Base-by-base conservation (phyloP, 2,888 invertebrate species). In the Ophion obscuratus region DNA sequence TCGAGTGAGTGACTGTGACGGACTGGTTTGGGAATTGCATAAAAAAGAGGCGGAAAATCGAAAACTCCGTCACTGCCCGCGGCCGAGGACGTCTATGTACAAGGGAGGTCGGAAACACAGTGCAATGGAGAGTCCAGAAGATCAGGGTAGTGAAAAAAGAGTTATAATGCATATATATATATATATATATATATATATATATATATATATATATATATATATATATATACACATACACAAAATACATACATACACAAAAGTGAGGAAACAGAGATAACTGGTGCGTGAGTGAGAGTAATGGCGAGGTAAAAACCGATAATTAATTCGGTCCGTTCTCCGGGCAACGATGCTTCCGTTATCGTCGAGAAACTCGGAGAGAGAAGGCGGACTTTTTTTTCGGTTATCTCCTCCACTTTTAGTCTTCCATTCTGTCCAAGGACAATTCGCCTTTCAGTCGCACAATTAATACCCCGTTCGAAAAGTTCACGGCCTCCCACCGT, bases 261-360 rank as follows among this genome's bases (percentile, higher is more conserved):
- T 17, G n/a, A 24, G 64, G 47, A 61, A 47, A 83, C 67, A 83
- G 47, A 78, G 20, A 61, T 9, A 24, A 24, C 14, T 14, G 11
- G 10, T 5, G 20, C 11, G 27, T 11, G 44, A 70, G 57, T 11
- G 66, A 24, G 20, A 40, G 7, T 59, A 80, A 76, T 84, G 44
- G 62, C 53, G 61, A 70, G 47, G 71, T 31, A 47, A 81, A 84
- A 83, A 68, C 36, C 84, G 80, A 84, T 81, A 84, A 80, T 84
- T 84, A 80, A 71, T 81, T 84, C 80, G 71, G 57, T 71, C 70
- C 17, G 71, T 73, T 81, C 36, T 59, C 6, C 71, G 44, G 57
- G 44, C 77, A 77, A 66, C 80, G 40, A 44, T 47, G 66, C 40
- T 73, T 10, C 27, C 31, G 62, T 76, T 71, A 44, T 71, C 70